These are phyloP conservation scores for Orchesella flavescens DNA, from an alignment of 2,888 invertebrate genomes.

Conservation along the genomic window DNA sequence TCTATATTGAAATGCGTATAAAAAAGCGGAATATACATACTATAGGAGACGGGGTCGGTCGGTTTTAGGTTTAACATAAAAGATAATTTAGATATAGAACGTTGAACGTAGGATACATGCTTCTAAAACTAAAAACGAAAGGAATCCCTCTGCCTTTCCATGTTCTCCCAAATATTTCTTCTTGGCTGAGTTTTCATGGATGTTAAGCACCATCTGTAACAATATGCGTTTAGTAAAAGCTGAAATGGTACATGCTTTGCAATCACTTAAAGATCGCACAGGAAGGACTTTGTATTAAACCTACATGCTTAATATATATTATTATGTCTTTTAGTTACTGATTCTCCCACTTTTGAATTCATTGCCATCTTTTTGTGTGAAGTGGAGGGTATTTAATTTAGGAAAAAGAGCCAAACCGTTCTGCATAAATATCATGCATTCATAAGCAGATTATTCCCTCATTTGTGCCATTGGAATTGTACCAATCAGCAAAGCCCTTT, in stretches of 20 bases:
- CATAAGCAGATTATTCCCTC: conserved; percentile 36
- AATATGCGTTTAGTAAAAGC: conserved; percentile 32
- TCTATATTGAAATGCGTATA: background rate
- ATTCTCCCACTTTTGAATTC: background rate
- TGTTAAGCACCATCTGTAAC: conserved; percentile 48
- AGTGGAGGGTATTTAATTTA: conserved; percentile 34
- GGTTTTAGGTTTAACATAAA: background rate
- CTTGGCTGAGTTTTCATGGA: conserved; percentile 44
- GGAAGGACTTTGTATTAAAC: background rate
- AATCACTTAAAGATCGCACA: conserved; percentile 26
- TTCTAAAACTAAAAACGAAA: background rate
- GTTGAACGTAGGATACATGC: background rate
- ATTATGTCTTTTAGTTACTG: background rate
- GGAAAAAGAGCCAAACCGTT: conserved; percentile 28
- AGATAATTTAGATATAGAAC: background rate
- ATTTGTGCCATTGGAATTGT: conserved; percentile 12
- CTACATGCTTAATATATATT: background rate
- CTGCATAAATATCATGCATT: conserved; percentile 33
- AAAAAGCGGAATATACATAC: background rate
- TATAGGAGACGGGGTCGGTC: background rate
- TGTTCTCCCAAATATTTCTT: conserved; percentile 14
- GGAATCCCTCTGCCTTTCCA: background rate
- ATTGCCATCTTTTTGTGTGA: conserved; percentile 29
- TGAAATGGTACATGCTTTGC: conserved; percentile 29
- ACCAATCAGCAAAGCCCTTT: conserved; percentile 44